Evolutionary conservation across 2,888 invertebrate species (phyloP).

Genomic region (Chouioia cunea): DNA sequence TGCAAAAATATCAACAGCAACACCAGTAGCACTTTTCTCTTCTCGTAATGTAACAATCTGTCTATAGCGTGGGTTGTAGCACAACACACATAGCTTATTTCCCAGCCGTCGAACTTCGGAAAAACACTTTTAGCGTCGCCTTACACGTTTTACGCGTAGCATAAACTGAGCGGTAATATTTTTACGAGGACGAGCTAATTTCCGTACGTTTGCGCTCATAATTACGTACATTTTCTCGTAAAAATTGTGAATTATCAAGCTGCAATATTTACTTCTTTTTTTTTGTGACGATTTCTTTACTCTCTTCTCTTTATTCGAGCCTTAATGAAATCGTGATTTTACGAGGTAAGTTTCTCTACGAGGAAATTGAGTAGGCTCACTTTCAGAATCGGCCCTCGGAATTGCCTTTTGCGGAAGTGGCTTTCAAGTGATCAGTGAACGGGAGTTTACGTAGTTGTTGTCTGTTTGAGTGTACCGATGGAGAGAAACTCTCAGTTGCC

Average conservation of each 20-base stretch:
- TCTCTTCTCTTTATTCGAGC: constrained; percentile 15
- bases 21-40: too few relatives aligned
- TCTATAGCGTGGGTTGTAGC: too few relatives aligned
- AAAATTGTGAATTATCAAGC: constrained; percentile 20
- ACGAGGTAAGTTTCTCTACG: constrained; percentile 55
- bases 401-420: background rate
- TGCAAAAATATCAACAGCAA: too few relatives aligned
- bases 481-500: too few relatives aligned
- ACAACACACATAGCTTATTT: too few relatives aligned
- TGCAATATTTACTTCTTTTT: constrained; percentile 42
- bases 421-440: too few relatives aligned
- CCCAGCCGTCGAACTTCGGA: background rate
- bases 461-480: too few relatives aligned
- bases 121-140: constrained; percentile 32
- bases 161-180: constrained; percentile 38
- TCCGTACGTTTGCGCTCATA: constrained; percentile 22
- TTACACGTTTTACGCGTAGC: constrained; percentile 24
- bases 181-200: constrained; percentile 38
- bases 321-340: constrained; percentile 61
- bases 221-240: constrained; percentile 28
- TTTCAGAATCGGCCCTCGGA: background rate
- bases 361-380: constrained; percentile 47
- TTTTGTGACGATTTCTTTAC: too few relatives aligned
- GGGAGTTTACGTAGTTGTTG: too few relatives aligned
- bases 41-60: too few relatives aligned